Evolutionary conservation across 2,888 invertebrate species (phyloP).

Genomic region (Steinernema hermaphroditum): DNA sequence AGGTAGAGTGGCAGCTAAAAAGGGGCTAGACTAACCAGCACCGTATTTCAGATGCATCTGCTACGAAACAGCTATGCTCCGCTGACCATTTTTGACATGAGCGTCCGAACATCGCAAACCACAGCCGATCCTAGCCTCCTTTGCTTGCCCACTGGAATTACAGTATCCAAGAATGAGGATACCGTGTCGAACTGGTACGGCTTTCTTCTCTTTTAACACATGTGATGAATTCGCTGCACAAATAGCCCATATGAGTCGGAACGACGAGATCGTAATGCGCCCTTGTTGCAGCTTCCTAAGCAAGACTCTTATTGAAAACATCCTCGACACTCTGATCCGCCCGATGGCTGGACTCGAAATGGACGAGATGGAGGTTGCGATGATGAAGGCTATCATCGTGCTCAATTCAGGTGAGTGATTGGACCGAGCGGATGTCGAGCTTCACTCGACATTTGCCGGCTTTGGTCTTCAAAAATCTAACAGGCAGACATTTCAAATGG

Average conservation of each 20-base stretch:
- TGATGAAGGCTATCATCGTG: constrained; percentile 54
- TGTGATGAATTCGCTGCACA: not conserved
- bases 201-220: not conserved
- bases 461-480: constrained; percentile 1
- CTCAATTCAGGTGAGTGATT: constrained; percentile 39
- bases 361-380: constrained; percentile 50
- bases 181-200: constrained; percentile 14
- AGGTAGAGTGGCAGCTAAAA: constrained; percentile 14
- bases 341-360: constrained; percentile 49
- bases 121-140: constrained; percentile 44
- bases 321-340: constrained; percentile 49
- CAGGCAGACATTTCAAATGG: constrained; percentile 19
- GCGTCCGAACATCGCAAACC: constrained; percentile 34
- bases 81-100: constrained; percentile 56
- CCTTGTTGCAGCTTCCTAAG: constrained; percentile 55
- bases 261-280: too few species aligned
- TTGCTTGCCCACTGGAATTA: constrained; percentile 49
- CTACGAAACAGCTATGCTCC: constrained; percentile 52
- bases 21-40: not conserved
- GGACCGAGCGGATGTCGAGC: constrained; percentile 15
- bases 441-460: not conserved
- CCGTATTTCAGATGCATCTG: constrained; percentile 42
- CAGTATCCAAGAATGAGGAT: constrained; percentile 44
- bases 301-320: constrained; percentile 49
- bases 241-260: too few species aligned